Base-by-base conservation (phyloP, 2,113 vertebrate genomes). In the Psilopogon haemacephalus region DNA sequence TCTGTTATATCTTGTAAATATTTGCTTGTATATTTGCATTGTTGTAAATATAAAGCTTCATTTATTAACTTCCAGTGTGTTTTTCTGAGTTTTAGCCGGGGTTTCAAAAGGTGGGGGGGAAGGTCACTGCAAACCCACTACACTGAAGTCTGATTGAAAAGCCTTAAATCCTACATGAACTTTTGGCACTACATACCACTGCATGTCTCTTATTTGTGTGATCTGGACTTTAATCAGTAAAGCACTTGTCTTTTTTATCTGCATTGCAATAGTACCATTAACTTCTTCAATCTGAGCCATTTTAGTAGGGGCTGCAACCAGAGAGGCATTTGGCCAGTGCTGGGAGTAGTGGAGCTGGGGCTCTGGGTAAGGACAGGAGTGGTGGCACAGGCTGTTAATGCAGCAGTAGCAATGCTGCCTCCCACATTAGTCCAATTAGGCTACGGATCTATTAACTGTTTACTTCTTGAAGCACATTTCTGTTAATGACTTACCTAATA, bases 101-200 rank as follows among this genome's bases (percentile, higher is more conserved):
- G n/a, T n/a, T n/a, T n/a, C n/a, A n/a, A n/a, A n/a, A n/a, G n/a
- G n/a, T n/a, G n/a, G n/a, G n/a, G n/a, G n/a, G n/a, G n/a, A n/a
- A n/a, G n/a, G n/a, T n/a, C n/a, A n/a, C n/a, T n/a, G n/a, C n/a
- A n/a, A n/a, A n/a, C n/a, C n/a, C n/a, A n/a, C n/a, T n/a, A n/a
- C n/a, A n/a, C n/a, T n/a, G n/a, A n/a, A n/a, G n/a, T 54, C 55
- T 97, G 19, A 5, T 71, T 48, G 92, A 84, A 60, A 55, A 91
- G 8, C 32, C 38, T 0, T 96, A 96, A 84, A 10, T 76, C 50
- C 19, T 56, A 1, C 21, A 21, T 59, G 17, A 68, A 14, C 48
- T 56, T 15, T 28, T 86, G 13, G 73, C 63, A 90, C 71, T 50
- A 56, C 93, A 86, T 97, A 73, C 46, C 44, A 9, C 23, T 55